phyloP scores from a whole-genome alignment of 2,888 invertebrate genomes.

The Ennomos fuscantarius region DNA sequence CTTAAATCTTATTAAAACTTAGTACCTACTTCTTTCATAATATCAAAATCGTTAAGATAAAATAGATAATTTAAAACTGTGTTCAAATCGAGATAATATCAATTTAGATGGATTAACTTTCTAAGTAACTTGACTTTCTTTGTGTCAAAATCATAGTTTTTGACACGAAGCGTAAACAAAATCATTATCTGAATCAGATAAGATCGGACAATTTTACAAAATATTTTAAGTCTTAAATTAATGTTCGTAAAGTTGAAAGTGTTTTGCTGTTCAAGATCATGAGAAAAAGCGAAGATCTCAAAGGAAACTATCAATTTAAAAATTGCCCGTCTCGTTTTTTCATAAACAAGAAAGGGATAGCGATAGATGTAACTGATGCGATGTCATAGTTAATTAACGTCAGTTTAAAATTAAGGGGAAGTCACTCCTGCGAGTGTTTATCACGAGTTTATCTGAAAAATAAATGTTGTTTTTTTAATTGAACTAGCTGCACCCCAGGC shows the following conservation, averaged over 20 bases:
- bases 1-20: no score
- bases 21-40: no score
- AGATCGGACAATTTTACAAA: background rate
- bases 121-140: conserved; percentile 25
- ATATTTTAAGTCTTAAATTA: conserved; percentile 16
- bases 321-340: conserved; percentile 44
- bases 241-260: conserved; percentile 1
- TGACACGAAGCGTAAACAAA: conserved; percentile 39
- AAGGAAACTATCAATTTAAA: conserved; percentile 62
- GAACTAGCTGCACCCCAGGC: no score
- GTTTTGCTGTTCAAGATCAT: conserved; percentile 11
- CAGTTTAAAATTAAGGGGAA: conserved; percentile 63
- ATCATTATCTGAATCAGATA: conserved; percentile 27
- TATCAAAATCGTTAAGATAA: no score
- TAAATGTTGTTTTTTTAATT: conserved; percentile 1
- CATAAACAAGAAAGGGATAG: conserved; percentile 51
- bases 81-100: conserved; percentile 18
- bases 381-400: conserved; percentile 76
- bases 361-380: conserved; percentile 64
- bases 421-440: conserved; percentile 14
- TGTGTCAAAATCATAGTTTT: conserved; percentile 36
- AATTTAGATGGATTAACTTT: conserved; percentile 15
- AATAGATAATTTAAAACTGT: background rate
- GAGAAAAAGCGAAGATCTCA: conserved; percentile 33
- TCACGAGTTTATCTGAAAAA: no score